Evolutionary conservation across 1,140 invertebrate genomes (phyloP).

Genomic region (Euborellia annulipes): DNA sequence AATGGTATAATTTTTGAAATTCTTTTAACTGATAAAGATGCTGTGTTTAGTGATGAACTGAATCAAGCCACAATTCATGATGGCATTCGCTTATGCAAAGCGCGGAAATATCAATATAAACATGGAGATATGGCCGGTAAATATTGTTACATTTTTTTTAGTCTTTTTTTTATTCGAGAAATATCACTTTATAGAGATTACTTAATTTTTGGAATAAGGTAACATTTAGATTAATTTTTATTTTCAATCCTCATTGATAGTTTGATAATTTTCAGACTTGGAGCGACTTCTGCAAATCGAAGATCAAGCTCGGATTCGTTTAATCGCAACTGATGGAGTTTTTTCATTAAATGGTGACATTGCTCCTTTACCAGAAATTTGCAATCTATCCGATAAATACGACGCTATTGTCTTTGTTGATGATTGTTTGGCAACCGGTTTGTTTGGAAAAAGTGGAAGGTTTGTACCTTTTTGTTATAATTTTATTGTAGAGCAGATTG

Average conservation of each 20-base stretch:
- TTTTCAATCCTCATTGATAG: too few species aligned
- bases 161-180: too few species aligned
- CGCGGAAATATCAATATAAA: conserved; percentile 69
- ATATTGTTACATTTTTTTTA: too few species aligned
- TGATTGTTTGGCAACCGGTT: conserved; percentile 86
- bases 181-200: too few species aligned
- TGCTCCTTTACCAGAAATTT: conserved; percentile 58
- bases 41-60: conserved; percentile 77
- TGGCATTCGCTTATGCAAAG: conserved; percentile 80
- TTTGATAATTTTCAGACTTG: conserved; percentile 48
- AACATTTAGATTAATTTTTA: too few species aligned
- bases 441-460: conserved; percentile 77
- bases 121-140: conserved; percentile 65
- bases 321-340: conserved; percentile 89
- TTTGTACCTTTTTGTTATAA: too few species aligned
- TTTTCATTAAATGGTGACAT: conserved; percentile 93
- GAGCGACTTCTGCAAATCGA: conserved; percentile 53
- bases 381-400: conserved; percentile 63
- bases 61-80: conserved; percentile 95
- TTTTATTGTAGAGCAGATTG: too few species aligned
- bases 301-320: conserved; percentile 43
- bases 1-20: conserved; percentile 87
- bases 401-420: conserved; percentile 73
- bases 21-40: conserved; percentile 63
- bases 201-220: too few species aligned